Conservation (phyloP, 2,113 vertebrate genomes). For the Condylura cristata region DNA sequence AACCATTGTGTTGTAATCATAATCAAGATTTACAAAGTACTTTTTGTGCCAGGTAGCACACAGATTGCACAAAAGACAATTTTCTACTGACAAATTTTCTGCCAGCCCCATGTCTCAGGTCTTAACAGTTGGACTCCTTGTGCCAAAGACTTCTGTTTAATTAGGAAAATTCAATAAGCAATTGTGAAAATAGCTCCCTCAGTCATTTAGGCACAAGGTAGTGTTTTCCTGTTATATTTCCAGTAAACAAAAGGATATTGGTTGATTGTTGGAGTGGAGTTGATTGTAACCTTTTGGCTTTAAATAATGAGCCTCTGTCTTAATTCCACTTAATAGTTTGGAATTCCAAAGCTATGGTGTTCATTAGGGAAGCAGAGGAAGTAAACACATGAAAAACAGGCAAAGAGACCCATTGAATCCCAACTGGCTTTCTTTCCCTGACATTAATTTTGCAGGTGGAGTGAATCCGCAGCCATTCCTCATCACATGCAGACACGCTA, state of each 20-base stretch:
- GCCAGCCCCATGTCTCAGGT: slow-evolving; percentile 35
- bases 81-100: slow-evolving; percentile 66
- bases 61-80: slow-evolving; percentile 47
- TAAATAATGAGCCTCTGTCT: slow-evolving; percentile 69
- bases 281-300: slow-evolving; percentile 81
- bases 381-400: slow-evolving; percentile 66
- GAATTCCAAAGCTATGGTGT: slow-evolving; percentile 60
- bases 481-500: neutral
- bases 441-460: slow-evolving; percentile 49
- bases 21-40: slow-evolving; percentile 61
- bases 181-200: slow-evolving; percentile 66
- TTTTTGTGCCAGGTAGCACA: slow-evolving; percentile 71
- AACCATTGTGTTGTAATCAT: slow-evolving; percentile 74
- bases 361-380: slow-evolving; percentile 73
- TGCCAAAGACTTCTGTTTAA: slow-evolving; percentile 78
- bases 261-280: slow-evolving; percentile 74
- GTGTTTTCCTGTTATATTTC: slow-evolving; percentile 77
- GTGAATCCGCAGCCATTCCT: neutral
- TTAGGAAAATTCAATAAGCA: slow-evolving; percentile 77
- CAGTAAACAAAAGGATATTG: slow-evolving; percentile 80
- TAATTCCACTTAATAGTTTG: slow-evolving; percentile 70
- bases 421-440: slow-evolving; percentile 38
- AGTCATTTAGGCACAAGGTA: slow-evolving; percentile 68
- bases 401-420: slow-evolving; percentile 43
- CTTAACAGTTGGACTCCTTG: slow-evolving; percentile 40